These are phyloP conservation scores for Leptodactylus fuscus DNA, from an alignment of 2,113 vertebrate species.

Conservation along the genomic window DNA sequence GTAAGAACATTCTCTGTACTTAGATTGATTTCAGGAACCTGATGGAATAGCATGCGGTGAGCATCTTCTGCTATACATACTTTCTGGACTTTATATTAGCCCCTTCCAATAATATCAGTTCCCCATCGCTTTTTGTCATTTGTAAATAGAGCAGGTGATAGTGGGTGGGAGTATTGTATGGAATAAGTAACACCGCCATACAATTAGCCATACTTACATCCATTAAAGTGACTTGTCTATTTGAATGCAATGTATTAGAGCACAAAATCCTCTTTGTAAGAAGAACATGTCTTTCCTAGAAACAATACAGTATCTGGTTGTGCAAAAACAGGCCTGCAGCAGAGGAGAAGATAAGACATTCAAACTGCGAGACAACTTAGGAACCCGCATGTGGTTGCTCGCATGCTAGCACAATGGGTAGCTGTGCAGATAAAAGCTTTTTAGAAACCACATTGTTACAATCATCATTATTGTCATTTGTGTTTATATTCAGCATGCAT, in stretches of 20 bases:
- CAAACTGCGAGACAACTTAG: conserved; percentile 12
- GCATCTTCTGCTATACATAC: too few species aligned
- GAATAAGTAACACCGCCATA: too few species aligned
- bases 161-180: too few species aligned
- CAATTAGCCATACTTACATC: too few species aligned
- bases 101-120: too few species aligned
- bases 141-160: too few species aligned
- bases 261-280: neutral
- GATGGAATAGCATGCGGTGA: too few species aligned
- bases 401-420: conserved; percentile 32
- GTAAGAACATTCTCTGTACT: too few species aligned
- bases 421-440: conserved; percentile 40
- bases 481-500: conserved; percentile 44
- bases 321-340: conserved; percentile 26
- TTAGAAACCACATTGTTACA: conserved; percentile 40
- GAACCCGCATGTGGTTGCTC: conserved; percentile 31
- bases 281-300: neutral
- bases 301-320: neutral
- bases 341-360: conserved; percentile 20
- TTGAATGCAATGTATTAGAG: neutral
- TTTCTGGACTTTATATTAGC: too few species aligned
- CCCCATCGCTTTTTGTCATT: too few species aligned
- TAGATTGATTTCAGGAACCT: too few species aligned
- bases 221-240: neutral
- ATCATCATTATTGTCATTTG: conserved; percentile 49